Evolutionary conservation across 1,140 invertebrate species (phyloP).

Genomic region (Eriocheir sinensis): DNA sequence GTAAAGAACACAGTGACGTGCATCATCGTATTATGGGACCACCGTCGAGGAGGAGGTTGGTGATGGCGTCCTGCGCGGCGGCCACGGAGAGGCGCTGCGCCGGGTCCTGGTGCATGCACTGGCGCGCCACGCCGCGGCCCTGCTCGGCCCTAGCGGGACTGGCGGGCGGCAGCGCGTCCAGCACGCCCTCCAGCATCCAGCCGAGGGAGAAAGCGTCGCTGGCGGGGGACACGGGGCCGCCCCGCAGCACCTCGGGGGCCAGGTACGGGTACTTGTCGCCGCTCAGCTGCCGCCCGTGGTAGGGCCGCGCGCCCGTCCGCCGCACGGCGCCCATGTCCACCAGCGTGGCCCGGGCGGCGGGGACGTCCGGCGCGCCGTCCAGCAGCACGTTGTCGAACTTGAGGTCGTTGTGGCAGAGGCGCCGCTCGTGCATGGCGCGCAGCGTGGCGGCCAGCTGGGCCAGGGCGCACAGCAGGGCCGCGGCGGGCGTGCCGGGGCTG

Average conservation of each 20-base stretch:
- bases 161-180: background rate
- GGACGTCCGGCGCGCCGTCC: background rate
- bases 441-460: background rate
- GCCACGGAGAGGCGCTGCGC: background rate
- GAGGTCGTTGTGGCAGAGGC: conserved; percentile 18
- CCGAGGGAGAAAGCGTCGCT: conserved; percentile 39
- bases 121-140: background rate
- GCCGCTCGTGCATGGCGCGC: background rate
- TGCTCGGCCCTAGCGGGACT: background rate
- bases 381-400: conserved; percentile 30
- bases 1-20: no score
- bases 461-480: background rate
- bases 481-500: background rate
- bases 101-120: background rate
- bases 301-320: background rate
- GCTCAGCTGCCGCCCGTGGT: background rate
- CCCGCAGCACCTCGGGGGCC: background rate
- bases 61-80: background rate
- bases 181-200: background rate
- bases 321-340: conserved; percentile 25
- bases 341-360: background rate
- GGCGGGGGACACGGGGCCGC: background rate
- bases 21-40: no score
- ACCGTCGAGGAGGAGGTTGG: background rate
- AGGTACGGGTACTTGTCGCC: background rate